A percentile compares a stretch with the other conserved stretches of the same genome.
phyloP scores from a whole-genome alignment of 2,797 vertebrate genomes.

The Myripristis murdjan region DNA sequence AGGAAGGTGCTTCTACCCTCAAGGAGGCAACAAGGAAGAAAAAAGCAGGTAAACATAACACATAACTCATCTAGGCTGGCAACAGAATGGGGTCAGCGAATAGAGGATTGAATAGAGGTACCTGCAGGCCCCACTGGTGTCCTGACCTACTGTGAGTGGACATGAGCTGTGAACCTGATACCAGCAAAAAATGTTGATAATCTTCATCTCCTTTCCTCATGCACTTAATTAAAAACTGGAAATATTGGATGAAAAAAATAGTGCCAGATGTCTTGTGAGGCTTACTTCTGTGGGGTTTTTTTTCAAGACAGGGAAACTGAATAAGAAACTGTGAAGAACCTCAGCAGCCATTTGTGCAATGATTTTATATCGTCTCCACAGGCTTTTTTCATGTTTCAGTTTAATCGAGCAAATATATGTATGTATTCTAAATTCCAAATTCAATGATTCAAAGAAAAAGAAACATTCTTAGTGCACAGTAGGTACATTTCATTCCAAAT shows the following conservation, averaged over 20 bases:
- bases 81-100: slow-evolving; percentile 49
- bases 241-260: slow-evolving; percentile 29
- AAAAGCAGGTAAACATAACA: slow-evolving; percentile 27
- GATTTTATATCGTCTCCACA: neutral
- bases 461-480: slow-evolving; percentile 14
- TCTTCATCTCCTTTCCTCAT: slow-evolving; percentile 64
- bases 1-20: slow-evolving; percentile 42
- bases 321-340: neutral
- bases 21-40: slow-evolving; percentile 30
- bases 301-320: neutral
- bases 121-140: slow-evolving; percentile 22
- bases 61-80: slow-evolving; percentile 33
- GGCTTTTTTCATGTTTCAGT: neutral
- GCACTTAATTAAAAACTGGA: slow-evolving; percentile 63
- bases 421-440: slow-evolving; percentile 16
- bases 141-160: slow-evolving; percentile 41
- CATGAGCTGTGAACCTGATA: slow-evolving; percentile 21
- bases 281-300: neutral
- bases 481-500: slow-evolving; percentile 50
- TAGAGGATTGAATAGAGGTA: slow-evolving; percentile 20
- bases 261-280: slow-evolving; percentile 55
- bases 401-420: neutral
- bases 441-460: slow-evolving; percentile 33
- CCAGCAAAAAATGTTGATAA: slow-evolving; percentile 30
- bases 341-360: neutral